Evolutionary conservation across 2,797 vertebrate genomes (phyloP), one percentile per base, ranked within the genome.

Genomic region (Phrynocephalus forsythii): DNA sequence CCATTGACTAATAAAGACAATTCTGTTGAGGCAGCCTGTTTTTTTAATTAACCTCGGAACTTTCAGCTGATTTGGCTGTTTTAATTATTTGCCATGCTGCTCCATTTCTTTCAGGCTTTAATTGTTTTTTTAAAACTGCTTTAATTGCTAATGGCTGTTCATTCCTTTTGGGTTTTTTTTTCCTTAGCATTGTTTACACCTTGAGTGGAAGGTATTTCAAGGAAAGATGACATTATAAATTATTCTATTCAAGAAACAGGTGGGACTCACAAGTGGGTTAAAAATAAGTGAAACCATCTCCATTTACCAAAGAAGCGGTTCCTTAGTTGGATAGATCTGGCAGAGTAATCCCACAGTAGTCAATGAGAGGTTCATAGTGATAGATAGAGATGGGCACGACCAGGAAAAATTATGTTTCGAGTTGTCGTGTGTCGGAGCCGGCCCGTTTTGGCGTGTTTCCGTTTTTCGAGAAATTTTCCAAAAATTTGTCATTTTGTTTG

Each of bases 91-190:
- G 79, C 20, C 30, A 33, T 63, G 30, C 60, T 60, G 50, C n/a
- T 79, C 15, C n/a, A 16, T 79, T 66, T 22, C 79, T 80, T 63
- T 38, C 18, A 38, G 52, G 60, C 18, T 38, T 80, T 80, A 80
- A 80, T 80, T 80, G 79, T 66, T 38, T 80, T 63, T 38, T 38
- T 38, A 44, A 44, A 44, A 80, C 79, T 80, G 30, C 79, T 66
- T 24, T 38, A 80, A 66, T 80, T 66, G 18, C 33, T 38, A 33
- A 66, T 24, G 30, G 15, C 20, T 67, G 66, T 44, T 66, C 33
- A 15, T 38, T 66, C 33, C n/a, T 79, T 28, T 20, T 18, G 60
- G 18, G 16, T 1, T n/a, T 15, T 20, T 11, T 38, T 81, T 18
- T 5, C 67, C 6, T 66, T 66, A 44, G 20, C 20, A 16, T 79